Percentiles rank a stretch among this genome's conserved stretches.
Evolutionary conservation across 1,140 invertebrate genomes (phyloP).

Genomic region (Microplitis demolitor): DNA sequence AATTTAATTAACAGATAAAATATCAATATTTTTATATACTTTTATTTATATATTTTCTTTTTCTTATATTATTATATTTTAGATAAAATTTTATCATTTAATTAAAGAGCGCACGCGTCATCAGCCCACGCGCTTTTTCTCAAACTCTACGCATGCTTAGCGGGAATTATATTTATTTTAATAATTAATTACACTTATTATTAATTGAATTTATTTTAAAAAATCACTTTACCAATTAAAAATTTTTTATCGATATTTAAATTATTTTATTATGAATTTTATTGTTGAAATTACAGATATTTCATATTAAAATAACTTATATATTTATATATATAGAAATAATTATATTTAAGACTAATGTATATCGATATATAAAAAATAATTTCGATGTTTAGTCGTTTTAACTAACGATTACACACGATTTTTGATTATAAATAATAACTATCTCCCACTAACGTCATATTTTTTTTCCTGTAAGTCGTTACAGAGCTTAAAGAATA

Average conservation of each 20-base stretch:
- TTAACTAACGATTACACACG: conserved; percentile 9
- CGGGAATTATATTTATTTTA: too few species aligned
- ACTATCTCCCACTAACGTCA: neutral
- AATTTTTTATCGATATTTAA: neutral
- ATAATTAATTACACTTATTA: too few species aligned
- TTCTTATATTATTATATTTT: neutral
- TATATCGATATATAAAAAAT: neutral
- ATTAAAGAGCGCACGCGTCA: too few species aligned
- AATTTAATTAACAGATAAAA: neutral
- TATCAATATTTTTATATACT: too few species aligned
- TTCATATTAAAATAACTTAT: neutral
- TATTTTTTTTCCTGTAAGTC: neutral
- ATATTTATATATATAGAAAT: neutral
- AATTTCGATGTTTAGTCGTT: too few species aligned
- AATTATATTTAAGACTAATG: neutral
- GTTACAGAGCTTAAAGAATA: too few species aligned
- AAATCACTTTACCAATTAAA: too few species aligned
- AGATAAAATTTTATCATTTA: too few species aligned
- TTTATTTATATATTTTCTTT: too few species aligned
- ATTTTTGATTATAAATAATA: conserved; percentile 16
- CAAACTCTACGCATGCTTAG: too few species aligned
- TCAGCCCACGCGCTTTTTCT: too few species aligned
- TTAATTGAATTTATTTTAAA: too few species aligned
- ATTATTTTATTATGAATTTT: neutral
- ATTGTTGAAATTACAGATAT: neutral